Percentiles rank a stretch among this genome's conserved stretches.
Evolutionary conservation across 2,113 vertebrate genomes (phyloP).

Genomic region (Rhinichthys klamathensis): DNA sequence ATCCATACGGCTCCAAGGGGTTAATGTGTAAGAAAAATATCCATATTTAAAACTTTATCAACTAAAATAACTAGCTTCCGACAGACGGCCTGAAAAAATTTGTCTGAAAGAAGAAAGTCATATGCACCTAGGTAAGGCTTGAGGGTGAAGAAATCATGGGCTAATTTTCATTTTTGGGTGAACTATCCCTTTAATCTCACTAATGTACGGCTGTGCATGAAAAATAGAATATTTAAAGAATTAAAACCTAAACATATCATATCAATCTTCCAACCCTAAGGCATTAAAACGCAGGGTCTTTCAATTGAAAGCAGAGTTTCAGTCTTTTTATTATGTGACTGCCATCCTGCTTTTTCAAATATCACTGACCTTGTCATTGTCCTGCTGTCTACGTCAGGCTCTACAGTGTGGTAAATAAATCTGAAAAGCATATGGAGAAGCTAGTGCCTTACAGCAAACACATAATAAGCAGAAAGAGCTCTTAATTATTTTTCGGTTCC

Average conservation of each 20-base stretch:
- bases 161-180: too few species aligned
- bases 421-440: slow-evolving; percentile 39
- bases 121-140: too few species aligned
- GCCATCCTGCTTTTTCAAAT: slow-evolving; percentile 16
- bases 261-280: slow-evolving; percentile 3
- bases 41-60: too few species aligned
- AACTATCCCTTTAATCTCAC: slow-evolving; percentile 32
- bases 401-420: not conserved
- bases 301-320: not conserved
- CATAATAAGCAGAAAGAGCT: slow-evolving; percentile 40
- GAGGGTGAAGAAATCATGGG: too few species aligned
- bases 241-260: not conserved
- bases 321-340: slow-evolving; percentile 21
- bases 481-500: slow-evolving; percentile 51
- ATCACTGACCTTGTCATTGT: slow-evolving; percentile 22
- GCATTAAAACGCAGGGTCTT: not conserved
- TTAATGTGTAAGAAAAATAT: too few species aligned
- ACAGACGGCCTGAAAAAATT: too few species aligned
- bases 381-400: not conserved
- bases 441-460: slow-evolving; percentile 35
- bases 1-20: too few species aligned
- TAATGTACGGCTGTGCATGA: slow-evolving; percentile 12
- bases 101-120: too few species aligned
- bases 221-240: not conserved
- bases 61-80: too few species aligned